Base-by-base conservation (phyloP, 2,888 invertebrate species). In the Auanema freiburgensis region DNA sequence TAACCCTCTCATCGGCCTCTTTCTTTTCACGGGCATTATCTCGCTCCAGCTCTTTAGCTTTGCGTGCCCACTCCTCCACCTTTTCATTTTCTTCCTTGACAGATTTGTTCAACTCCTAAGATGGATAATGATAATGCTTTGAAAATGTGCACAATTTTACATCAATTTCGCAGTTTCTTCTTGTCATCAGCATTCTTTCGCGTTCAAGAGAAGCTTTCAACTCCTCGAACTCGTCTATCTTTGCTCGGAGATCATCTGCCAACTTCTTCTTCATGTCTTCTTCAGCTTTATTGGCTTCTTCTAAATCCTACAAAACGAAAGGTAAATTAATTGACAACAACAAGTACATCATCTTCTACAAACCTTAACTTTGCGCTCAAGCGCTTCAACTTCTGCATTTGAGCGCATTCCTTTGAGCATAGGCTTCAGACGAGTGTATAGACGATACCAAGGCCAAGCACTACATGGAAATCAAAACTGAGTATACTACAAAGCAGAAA, bases 401-500 rank as follows among this genome's bases (percentile, higher is more conserved):
- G 76, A 74, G 59, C 71, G 70, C 73, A 80, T 74, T 66, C 79
- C 80, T 53, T 74, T 77, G 41, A 80, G 66, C 69, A 80, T 68
- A 3, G 80, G 80, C 67, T 79, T 79, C 55, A 80, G 69, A 23
- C 70, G 64, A 57, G 79, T 92, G 93, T 96, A 99, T 89, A 98
- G 87, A 88, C 95, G 95, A 93, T 93, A 99, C 98, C 98, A 98
- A 85, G 93, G 92, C 98, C 98, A 98, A 8, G 65, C 66, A 24
- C 71, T 69, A 53, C 1, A 40, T 12, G 12, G 18, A 25, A 16
- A 51, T n/a, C 40, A 24, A 51, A n/a, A n/a, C n/a, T n/a, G n/a
- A n/a, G n/a, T n/a, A n/a, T n/a, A n/a, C n/a, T n/a, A n/a, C n/a
- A n/a, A n/a, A n/a, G n/a, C n/a, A 33, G 23, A 53, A 59, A 42